Evolutionary conservation across 2,113 vertebrate genomes (phyloP).

Genomic region (Drymodes brunneopygia): DNA sequence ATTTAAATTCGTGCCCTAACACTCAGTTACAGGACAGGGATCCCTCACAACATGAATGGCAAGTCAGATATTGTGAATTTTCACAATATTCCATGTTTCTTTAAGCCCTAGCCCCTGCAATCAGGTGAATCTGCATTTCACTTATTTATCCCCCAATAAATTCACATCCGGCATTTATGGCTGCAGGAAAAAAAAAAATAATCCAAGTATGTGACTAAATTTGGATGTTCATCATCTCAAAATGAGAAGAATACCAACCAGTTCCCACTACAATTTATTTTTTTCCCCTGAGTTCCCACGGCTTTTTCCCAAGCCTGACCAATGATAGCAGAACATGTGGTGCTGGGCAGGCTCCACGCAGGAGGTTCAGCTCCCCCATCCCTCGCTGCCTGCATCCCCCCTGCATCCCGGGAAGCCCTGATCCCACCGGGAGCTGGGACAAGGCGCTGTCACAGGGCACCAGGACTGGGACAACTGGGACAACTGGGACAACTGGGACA

Average conservation of each 20-base stretch:
- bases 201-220: not conserved
- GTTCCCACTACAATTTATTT: not conserved
- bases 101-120: not conserved
- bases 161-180: not conserved
- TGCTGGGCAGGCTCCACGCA: not conserved
- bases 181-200: not conserved
- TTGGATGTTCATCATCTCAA: not conserved
- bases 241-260: not conserved
- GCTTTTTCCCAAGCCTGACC: not conserved
- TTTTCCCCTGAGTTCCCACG: not conserved
- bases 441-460: accelerated
- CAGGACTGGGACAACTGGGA: not conserved
- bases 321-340: not conserved
- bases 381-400: not conserved
- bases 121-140: not conserved
- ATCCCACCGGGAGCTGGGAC: not conserved
- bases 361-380: not conserved
- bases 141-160: not conserved
- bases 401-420: not conserved
- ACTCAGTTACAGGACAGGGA: not conserved
- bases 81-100: not conserved
- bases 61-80: not conserved
- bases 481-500: not conserved
- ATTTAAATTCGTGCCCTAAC: not conserved
- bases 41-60: accelerated